These are phyloP conservation scores for Drosophila cognata DNA, from an alignment of 2,888 invertebrate species.

Conservation along the genomic window DNA sequence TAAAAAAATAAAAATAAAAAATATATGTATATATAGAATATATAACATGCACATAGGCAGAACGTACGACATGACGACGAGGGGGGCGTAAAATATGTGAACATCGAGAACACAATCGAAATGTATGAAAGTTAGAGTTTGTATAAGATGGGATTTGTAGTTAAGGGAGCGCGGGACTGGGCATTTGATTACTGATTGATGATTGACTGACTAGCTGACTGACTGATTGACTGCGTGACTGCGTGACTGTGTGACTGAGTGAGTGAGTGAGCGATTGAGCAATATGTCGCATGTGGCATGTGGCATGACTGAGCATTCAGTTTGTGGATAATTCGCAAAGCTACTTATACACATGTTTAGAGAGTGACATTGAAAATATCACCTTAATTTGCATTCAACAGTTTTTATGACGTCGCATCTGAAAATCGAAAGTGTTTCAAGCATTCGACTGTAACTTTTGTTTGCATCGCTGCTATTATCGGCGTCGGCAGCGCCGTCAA, in stretches of 20 bases:
- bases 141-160: slow-evolving; percentile 15
- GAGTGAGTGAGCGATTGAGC: slow-evolving; percentile 3
- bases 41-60: slow-evolving; percentile 47
- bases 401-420: slow-evolving; percentile 30
- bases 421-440: slow-evolving; percentile 42
- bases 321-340: slow-evolving; percentile 40
- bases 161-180: slow-evolving; percentile 7
- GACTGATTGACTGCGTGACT: slow-evolving; percentile 44
- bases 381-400: slow-evolving; percentile 5
- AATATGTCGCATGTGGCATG: slow-evolving; percentile 11
- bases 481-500: background rate
- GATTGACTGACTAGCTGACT: slow-evolving; percentile 33
- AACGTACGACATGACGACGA: slow-evolving; percentile 11
- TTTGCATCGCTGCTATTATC: background rate
- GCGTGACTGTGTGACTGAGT: slow-evolving; percentile 40
- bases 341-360: slow-evolving; percentile 4
- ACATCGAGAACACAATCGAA: slow-evolving; percentile 33
- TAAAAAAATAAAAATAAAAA: slow-evolving; percentile 34
- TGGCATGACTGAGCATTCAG: slow-evolving; percentile 44
- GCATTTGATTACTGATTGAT: slow-evolving; percentile 32
- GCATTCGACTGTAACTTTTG: slow-evolving; percentile 16
- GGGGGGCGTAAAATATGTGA: slow-evolving; percentile 14
- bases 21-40: background rate
- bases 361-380: slow-evolving; percentile 52
- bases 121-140: slow-evolving; percentile 37